Percentiles rank a stretch among this genome's conserved stretches.
Conservation (phyloP, 2,113 vertebrate genomes). For the Triplophysa tibetana region DNA sequence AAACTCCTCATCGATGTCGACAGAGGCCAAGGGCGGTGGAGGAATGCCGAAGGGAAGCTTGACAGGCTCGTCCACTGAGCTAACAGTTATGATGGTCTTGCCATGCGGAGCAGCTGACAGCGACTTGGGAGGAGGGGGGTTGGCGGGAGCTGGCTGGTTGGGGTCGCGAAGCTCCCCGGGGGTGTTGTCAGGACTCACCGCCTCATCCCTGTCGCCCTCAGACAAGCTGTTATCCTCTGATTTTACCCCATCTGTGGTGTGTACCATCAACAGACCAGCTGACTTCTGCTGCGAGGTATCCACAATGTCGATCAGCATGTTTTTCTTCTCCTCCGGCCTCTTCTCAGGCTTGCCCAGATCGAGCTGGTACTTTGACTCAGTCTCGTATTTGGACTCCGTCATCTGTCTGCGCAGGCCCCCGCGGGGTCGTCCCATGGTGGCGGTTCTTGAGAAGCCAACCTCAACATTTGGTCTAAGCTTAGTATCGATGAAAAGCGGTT, state of each 20-base stretch:
- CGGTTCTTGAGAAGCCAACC: constrained; percentile 71
- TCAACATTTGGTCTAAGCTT: constrained; percentile 81
- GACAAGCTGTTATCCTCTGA: constrained; percentile 65
- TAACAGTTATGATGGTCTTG: constrained; percentile 80
- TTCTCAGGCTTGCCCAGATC: constrained; percentile 73
- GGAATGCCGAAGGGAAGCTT: constrained; percentile 87
- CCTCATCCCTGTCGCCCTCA: constrained; percentile 69
- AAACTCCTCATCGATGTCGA: constrained; percentile 88
- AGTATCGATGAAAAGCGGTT: constrained; percentile 88
- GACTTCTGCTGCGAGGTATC: constrained; percentile 86
- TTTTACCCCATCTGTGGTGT: constrained; percentile 74
- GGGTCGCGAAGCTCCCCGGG: constrained; percentile 67
- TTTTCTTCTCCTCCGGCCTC: constrained; percentile 77
- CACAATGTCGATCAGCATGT: constrained; percentile 78
- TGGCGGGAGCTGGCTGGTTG: constrained; percentile 64
- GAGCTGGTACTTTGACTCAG: constrained; percentile 80
- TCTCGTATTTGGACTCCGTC: constrained; percentile 68
- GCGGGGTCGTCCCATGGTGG: constrained; percentile 70
- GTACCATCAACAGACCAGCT: constrained; percentile 86
- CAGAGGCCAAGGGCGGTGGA: constrained; percentile 84
- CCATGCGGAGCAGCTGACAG: constrained; percentile 65
- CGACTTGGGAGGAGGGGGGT: constrained; percentile 63
- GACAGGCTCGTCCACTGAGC: constrained; percentile 83
- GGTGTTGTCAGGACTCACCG: constrained; percentile 60
- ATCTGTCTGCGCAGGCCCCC: constrained; percentile 80